phyloP scores from a whole-genome alignment of 2,797 vertebrate genomes.

The Siniperca undulata region DNA sequence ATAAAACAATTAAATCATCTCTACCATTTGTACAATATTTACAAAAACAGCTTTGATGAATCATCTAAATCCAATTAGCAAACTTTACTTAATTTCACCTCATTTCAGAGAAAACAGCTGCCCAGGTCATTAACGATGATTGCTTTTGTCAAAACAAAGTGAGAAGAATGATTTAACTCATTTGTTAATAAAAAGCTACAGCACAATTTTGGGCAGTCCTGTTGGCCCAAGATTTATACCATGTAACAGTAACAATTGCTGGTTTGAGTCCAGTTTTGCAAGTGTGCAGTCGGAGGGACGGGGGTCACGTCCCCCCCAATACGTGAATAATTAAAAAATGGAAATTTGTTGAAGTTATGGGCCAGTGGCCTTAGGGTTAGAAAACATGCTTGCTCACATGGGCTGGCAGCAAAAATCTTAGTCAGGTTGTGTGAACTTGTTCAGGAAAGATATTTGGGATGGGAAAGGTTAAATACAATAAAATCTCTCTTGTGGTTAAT shows the following conservation, averaged over 20 bases:
- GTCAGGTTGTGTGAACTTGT: too few species aligned
- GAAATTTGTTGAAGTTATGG: too few species aligned
- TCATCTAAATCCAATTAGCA: constrained; percentile 36
- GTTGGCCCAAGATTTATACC: background rate
- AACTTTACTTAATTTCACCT: constrained; percentile 12
- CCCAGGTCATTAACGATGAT: constrained; percentile 19
- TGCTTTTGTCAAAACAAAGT: constrained; percentile 5
- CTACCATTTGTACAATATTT: background rate
- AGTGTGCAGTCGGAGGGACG: background rate
- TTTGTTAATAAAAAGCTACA: background rate
- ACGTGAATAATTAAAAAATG: too few species aligned
- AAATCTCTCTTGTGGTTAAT: too few species aligned
- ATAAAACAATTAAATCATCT: constrained; percentile 14
- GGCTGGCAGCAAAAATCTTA: too few species aligned
- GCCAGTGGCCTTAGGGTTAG: too few species aligned
- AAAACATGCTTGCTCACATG: too few species aligned
- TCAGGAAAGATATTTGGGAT: too few species aligned
- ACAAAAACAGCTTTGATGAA: constrained; percentile 24
- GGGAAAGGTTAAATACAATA: too few species aligned
- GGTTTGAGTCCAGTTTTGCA: background rate
- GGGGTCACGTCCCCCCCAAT: too few species aligned
- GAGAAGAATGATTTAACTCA: background rate
- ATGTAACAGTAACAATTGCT: background rate
- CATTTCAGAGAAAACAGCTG: constrained; percentile 40
- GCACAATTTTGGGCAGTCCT: background rate